Evolutionary conservation across 2,888 invertebrate genomes (phyloP), one percentile per base, ranked within the genome.

Genomic region (Subacronicta megacephala): DNA sequence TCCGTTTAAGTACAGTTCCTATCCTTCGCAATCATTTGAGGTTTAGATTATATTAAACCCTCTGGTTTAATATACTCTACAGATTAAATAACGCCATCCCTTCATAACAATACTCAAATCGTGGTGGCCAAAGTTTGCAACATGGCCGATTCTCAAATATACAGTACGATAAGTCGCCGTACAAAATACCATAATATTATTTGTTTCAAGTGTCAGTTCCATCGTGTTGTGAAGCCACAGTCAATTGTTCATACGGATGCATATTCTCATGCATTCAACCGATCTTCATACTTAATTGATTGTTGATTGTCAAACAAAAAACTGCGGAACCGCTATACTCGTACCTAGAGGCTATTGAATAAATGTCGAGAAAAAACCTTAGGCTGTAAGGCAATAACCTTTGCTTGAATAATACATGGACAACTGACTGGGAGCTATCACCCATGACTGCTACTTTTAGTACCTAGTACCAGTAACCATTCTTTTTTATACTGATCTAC

Each of bases 221-320:
- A n/a, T 15, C n/a, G 29, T 42, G 33, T 55, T 42, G 31, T 37
- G 18, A 42, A 35, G 37, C 16, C 43, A 40, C 64, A 51, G 2
- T 50, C 36, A 12, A 66, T 72, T 67, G 56, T 66, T 54, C 46
- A 36, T 43, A 37, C 29, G 16, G 17, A 57, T 40, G 43, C 10
- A 51, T 54, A 40, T 75, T 72, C 72, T 43, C 75, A 72, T 46
- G 42, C 60, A 59, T 73, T 70, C 45, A 64, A 35, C 35, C 44
- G 38, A 52, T 38, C 60, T 75, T 61, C 75, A 62, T 67, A 58
- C 57, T 62, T 51, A 74, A 47, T 56, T 62, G 71, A 72, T 75
- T 75, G 72, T 67, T 62, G 26, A 46, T 50, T 72, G 42, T 42
- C 36, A 44, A 18, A 44, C 57, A 72, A 72, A 66, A 72, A 75